A percentile compares a stretch with the other conserved stretches of the same genome.
Evolutionary conservation across 2,888 invertebrate species (phyloP).

Genomic region (Caradrina clavipalpis): DNA sequence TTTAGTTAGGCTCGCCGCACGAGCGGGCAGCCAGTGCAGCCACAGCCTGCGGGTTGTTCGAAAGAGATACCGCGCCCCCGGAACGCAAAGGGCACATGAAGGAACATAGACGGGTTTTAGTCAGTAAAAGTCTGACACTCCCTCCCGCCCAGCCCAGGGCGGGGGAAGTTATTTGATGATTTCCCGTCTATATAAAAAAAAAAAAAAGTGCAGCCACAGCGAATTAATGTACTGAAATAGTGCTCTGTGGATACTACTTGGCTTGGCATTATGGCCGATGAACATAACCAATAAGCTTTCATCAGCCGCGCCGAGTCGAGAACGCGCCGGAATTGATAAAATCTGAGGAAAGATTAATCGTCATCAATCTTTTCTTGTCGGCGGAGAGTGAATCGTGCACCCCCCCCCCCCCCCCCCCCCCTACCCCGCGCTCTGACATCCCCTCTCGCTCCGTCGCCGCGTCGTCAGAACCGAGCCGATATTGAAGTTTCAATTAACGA

Average conservation of each 20-base stretch:
- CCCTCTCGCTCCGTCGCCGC: background rate
- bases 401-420: background rate
- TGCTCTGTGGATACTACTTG: background rate
- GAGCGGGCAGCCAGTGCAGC: too few relatives aligned
- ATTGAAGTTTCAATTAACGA: slow-evolving; percentile 62
- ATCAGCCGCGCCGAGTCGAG: slow-evolving; percentile 29
- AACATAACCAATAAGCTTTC: slow-evolving; percentile 22
- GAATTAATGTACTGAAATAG: too few relatives aligned
- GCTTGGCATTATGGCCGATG: background rate
- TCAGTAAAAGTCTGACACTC: too few relatives aligned
- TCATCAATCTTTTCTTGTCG: slow-evolving; percentile 64
- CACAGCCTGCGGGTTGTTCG: too few relatives aligned
- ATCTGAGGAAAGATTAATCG: slow-evolving; percentile 65
- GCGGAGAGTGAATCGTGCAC: slow-evolving; percentile 38
- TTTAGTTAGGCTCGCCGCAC: too few relatives aligned
- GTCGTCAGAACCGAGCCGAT: slow-evolving; percentile 22
- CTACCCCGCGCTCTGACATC: background rate
- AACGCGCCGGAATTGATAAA: slow-evolving; percentile 62
- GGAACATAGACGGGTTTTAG: too few relatives aligned
- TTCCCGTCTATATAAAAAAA: too few relatives aligned
- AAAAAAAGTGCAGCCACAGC: too few relatives aligned
- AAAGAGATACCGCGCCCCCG: too few relatives aligned
- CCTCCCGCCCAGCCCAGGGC: too few relatives aligned
- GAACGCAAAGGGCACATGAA: too few relatives aligned
- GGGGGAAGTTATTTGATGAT: too few relatives aligned